Evolutionary conservation across 2,888 invertebrate species (phyloP).

Genomic region (Spodoptera picta): DNA sequence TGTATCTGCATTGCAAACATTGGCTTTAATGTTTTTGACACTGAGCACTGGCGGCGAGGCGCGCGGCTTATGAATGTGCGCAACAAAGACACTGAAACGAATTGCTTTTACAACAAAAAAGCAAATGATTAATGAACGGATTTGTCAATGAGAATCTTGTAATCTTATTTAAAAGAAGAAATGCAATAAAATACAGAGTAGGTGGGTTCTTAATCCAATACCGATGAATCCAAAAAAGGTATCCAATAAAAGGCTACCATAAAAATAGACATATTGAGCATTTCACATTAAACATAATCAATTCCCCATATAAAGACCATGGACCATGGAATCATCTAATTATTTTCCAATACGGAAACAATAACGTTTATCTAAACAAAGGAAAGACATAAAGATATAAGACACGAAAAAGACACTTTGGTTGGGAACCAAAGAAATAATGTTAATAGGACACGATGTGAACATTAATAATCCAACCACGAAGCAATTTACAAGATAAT

Average conservation of each 20-base stretch:
- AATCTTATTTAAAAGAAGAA: conserved; percentile 22
- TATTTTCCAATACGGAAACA: conserved; percentile 33
- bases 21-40: conserved; percentile 27
- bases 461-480: conserved; percentile 29
- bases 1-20: conserved; percentile 25
- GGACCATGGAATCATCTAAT: conserved; percentile 17
- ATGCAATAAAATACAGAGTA: conserved; percentile 20
- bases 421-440: conserved; percentile 27
- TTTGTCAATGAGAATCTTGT: conserved; percentile 1
- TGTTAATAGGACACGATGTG: conserved; percentile 31
- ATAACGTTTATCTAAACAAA: conserved; percentile 33
- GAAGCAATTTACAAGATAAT: conserved; percentile 45
- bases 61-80: conserved; percentile 35
- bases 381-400: conserved; percentile 14
- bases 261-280: conserved; percentile 25
- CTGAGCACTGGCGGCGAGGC: conserved; percentile 35
- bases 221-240: conserved; percentile 20
- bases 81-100: conserved; percentile 26
- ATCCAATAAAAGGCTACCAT: conserved; percentile 37
- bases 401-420: conserved; percentile 3
- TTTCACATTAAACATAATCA: conserved; percentile 24
- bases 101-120: conserved; percentile 11
- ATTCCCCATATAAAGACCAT: conserved; percentile 30
- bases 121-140: conserved; percentile 9
- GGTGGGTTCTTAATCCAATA: conserved; percentile 22